phyloP scores from a whole-genome alignment of 2,113 vertebrate genomes.

The Dinomys branickii region DNA sequence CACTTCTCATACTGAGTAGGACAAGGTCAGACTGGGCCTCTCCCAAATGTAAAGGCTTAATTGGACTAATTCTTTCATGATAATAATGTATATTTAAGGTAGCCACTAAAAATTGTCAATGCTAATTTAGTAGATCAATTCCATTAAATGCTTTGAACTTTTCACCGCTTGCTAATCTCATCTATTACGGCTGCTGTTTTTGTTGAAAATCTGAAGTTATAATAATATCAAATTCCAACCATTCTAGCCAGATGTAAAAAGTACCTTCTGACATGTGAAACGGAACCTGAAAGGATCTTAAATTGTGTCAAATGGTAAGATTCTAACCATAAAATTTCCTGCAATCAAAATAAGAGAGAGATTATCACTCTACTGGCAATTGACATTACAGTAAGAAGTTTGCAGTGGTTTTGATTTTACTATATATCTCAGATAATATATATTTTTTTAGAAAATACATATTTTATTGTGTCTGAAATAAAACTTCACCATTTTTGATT shows the following conservation, averaged over 20 bases:
- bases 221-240: constrained; percentile 72
- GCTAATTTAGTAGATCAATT: constrained; percentile 83
- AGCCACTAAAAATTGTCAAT: constrained; percentile 83
- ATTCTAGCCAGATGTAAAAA: constrained; percentile 59
- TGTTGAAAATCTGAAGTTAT: constrained; percentile 77
- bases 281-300: constrained; percentile 51
- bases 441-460: constrained; percentile 16
- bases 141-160: constrained; percentile 83
- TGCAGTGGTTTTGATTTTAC: background rate
- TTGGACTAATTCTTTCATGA: constrained; percentile 80
- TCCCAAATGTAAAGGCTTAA: constrained; percentile 80
- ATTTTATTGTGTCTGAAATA: constrained; percentile 7
- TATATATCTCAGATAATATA: constrained; percentile 25
- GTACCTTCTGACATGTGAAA: constrained; percentile 53
- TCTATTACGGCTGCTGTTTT: constrained; percentile 79
- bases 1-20: constrained; percentile 62
- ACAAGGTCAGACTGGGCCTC: constrained; percentile 71
- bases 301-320: constrained; percentile 20
- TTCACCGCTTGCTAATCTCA: constrained; percentile 81
- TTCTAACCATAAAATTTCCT: constrained; percentile 39
- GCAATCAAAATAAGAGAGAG: constrained; percentile 41
- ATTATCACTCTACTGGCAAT: background rate
- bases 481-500: constrained; percentile 50
- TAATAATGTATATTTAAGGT: constrained; percentile 85
- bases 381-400: constrained; percentile 25